Base-by-base conservation (phyloP, 1,140 invertebrate genomes). In the Protaetia brevitarsis region DNA sequence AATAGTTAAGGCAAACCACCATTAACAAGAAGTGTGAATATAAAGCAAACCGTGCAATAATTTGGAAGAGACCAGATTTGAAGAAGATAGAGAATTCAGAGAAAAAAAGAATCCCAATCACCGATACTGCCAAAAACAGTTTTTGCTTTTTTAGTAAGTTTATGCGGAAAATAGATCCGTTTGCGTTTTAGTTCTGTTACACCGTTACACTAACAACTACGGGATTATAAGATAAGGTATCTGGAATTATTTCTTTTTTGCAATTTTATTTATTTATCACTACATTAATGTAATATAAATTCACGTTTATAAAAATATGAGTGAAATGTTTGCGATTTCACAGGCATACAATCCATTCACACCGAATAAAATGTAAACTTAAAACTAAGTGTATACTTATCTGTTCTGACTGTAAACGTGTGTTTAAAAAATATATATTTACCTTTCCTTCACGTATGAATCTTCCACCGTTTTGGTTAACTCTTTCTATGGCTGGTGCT, bases 391-490 rank as follows among this genome's bases (percentile, higher is more conserved):
- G 16, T 8, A 27, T 31, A 59, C 26, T 59, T 28, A 29, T 31
- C 57, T 59, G 57, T 28, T 2, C 28, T 58, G 28, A 58, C 28
- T 58, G 26, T 27, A 51, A 23, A 19, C 26, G 41, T 5, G 3
- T 11, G 59, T 31, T 59, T 5, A 34, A 11, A 36, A n/a, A 0
- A 7, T 27, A 7, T 34, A 34, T 3, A 58, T 62, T 88, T 93
- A 98, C 96, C 94, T 97, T 98, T 69, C 96, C 96, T 84, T 99
- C 96, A 69, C 95, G 86, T 74, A 99, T 97, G 79, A 95, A 94
- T 78, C 95, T 87, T 76, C 95, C 96, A 72, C 96, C 96, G 77
- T 93, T 92, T 70, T 92, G 85, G 81, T 98, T 98, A 73, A 97
- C 93, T 77, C 93, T 89, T 82, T 99, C 96, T 75, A 99, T 95